Conservation (phyloP, 2,888 invertebrate species). For the Reticulitermes lucifugus region DNA sequence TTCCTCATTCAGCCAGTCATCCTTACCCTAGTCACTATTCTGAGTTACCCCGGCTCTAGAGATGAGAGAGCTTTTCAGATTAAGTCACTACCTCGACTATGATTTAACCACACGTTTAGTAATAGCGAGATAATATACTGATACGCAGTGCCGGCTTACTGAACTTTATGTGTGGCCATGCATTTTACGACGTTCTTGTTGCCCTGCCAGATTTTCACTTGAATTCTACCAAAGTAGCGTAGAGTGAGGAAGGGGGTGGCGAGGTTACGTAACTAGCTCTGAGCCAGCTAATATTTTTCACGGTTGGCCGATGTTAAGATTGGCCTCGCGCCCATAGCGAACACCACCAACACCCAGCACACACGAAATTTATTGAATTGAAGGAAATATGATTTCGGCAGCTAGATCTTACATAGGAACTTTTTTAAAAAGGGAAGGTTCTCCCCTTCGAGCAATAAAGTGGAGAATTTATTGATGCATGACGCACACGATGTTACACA, state of each 20-base stretch:
- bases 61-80: no score
- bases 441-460: not conserved
- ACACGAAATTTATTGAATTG: conserved; percentile 38
- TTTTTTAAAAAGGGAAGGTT: conserved; percentile 17
- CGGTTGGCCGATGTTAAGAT: conserved; percentile 25
- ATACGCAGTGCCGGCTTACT: not conserved
- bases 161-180: conserved; percentile 2
- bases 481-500: not conserved
- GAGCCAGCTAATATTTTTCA: conserved; percentile 23
- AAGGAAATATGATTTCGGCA: conserved; percentile 37
- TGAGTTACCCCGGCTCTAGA: no score
- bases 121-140: not conserved
- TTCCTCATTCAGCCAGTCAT: no score
- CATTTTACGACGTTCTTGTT: conserved; percentile 1
- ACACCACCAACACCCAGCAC: conserved; percentile 21
- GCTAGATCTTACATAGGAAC: conserved; percentile 19
- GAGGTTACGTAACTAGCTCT: not conserved
- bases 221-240: conserved; percentile 11
- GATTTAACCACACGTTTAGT: not conserved
- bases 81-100: not conserved
- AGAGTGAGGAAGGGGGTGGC: not conserved
- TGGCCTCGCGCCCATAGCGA: conserved; percentile 17
- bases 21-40: no score
- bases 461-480: conserved; percentile 13
- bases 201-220: not conserved